phyloP scores from a whole-genome alignment of 1,140 invertebrate genomes.

The Bombus impatiens region DNA sequence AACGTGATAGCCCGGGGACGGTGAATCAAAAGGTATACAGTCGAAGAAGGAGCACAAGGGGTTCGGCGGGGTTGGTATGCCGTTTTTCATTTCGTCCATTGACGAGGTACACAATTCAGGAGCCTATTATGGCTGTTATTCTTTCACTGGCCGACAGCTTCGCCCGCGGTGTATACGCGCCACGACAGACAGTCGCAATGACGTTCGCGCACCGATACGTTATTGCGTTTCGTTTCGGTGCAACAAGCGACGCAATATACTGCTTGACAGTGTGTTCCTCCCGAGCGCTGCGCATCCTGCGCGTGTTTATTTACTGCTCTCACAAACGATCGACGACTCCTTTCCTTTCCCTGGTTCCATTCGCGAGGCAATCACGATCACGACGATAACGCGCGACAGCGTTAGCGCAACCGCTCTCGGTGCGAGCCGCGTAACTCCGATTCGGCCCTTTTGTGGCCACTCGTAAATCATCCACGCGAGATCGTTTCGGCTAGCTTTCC shows the following conservation, averaged over 20 bases:
- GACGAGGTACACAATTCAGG: constrained; percentile 65
- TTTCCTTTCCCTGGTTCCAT: background rate
- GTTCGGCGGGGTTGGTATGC: background rate
- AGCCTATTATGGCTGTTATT: constrained; percentile 74
- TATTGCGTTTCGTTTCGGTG: constrained; percentile 66
- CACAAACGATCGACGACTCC: background rate
- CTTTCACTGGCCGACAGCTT: constrained; percentile 66
- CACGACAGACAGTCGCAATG: constrained; percentile 61
- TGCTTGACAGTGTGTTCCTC: constrained; percentile 50
- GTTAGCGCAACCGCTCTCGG: background rate
- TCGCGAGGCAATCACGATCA: background rate
- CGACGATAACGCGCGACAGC: background rate
- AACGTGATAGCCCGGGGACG: too few species aligned
- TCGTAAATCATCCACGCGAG: constrained; percentile 19
- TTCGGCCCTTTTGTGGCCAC: constrained; percentile 1
- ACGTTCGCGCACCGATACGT: constrained; percentile 68
- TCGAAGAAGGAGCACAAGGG: background rate
- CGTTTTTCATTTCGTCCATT: constrained; percentile 71
- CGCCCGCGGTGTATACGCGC: constrained; percentile 61
- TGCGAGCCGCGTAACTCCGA: constrained; percentile 21
- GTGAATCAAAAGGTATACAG: background rate
- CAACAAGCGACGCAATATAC: constrained; percentile 71
- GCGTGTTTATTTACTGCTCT: constrained; percentile 56
- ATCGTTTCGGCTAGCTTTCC: background rate
- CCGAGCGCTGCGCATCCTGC: constrained; percentile 16